Evolutionary conservation across 2,888 invertebrate species (phyloP).

Genomic region (Caenorhabditis wallacei): DNA sequence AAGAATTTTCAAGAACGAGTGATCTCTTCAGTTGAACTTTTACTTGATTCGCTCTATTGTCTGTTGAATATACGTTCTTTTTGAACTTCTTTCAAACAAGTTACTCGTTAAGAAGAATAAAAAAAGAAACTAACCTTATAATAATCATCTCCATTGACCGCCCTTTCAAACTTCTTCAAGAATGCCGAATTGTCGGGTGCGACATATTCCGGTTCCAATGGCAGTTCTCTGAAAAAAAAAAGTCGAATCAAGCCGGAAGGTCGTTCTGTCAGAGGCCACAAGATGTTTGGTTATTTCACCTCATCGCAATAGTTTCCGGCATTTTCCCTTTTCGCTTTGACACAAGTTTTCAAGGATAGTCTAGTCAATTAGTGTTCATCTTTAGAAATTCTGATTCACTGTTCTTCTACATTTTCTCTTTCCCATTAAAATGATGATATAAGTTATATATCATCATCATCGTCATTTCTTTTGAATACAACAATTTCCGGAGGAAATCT

Average conservation of each 20-base stretch:
- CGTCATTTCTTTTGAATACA: not conserved
- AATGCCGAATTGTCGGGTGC: slow-evolving; percentile 65
- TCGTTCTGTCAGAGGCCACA: slow-evolving; percentile 34
- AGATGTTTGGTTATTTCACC: slow-evolving; percentile 50
- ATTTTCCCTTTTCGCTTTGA: slow-evolving; percentile 22
- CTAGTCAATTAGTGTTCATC: slow-evolving; percentile 50
- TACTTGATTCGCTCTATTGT: not conserved
- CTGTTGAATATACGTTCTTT: not conserved
- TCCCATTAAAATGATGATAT: not conserved
- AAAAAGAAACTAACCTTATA: slow-evolving; percentile 54
- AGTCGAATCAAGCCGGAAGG: slow-evolving; percentile 31
- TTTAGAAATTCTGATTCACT: slow-evolving; percentile 15
- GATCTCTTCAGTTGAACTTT: not conserved
- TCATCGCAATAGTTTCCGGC: slow-evolving; percentile 46
- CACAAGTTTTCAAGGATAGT: slow-evolving; percentile 40
- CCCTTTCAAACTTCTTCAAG: slow-evolving; percentile 72
- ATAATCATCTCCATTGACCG: slow-evolving; percentile 75
- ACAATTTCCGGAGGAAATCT: not conserved
- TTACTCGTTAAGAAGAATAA: not conserved
- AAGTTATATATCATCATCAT: not conserved
- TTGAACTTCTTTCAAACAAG: not conserved
- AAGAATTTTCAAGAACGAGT: not conserved
- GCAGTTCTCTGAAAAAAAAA: slow-evolving; percentile 49
- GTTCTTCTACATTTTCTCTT: not conserved
- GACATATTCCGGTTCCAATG: slow-evolving; percentile 52